Base-by-base conservation (phyloP, 1,140 invertebrate genomes). In the Wasmannia auropunctata region DNA sequence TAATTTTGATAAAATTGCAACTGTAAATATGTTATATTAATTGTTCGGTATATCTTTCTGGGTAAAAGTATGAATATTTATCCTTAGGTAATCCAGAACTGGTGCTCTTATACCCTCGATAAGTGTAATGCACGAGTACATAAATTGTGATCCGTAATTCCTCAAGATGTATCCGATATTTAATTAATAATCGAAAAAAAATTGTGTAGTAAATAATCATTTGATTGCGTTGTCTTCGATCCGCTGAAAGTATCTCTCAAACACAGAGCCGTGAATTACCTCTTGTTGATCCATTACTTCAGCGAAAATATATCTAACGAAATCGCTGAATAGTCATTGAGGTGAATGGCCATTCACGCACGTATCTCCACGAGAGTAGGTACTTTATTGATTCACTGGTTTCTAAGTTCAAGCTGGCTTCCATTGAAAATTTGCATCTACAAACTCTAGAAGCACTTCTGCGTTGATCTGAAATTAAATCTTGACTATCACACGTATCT, bases 291-390 rank as follows among this genome's bases (percentile, higher is more conserved):
- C 16, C 49, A 43, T 43, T 46, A 8, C 46, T 40, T 43, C 37
- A 19, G 4, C 72, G 19, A 72, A 83, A 72, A n/a, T n/a, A 69
- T 72, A 67, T 43, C 34, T 37, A 43, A 83, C 79, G 16, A 56
- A 43, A 37, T 74, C 14, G 37, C 43, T 60, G 67, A 72, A 62
- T 60, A 56, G 40, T 74, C 37, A 62, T 83, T 19, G 67, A 74
- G 14, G 11, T 74, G 37, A 74, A 74, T 83, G 25, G 28, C 19
- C 43, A 62, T 85, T 76, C 56, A 85, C 25, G 11, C 31, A 10
- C 49, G 8, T 84, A 76, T 62, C n/a, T 31, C 43, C 25, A 74
- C 67, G 51, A 83, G 54, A n/a, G n/a, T n/a, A n/a, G 19, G 37
- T 37, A 19, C 37, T 83, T 74, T 19, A 51, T 62, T 31, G 81